A percentile compares a stretch with the other conserved stretches of the same genome.
These are phyloP conservation scores for Gadopsis bispinosus DNA, from an alignment of 2,797 vertebrate species.

Conservation along the genomic window DNA sequence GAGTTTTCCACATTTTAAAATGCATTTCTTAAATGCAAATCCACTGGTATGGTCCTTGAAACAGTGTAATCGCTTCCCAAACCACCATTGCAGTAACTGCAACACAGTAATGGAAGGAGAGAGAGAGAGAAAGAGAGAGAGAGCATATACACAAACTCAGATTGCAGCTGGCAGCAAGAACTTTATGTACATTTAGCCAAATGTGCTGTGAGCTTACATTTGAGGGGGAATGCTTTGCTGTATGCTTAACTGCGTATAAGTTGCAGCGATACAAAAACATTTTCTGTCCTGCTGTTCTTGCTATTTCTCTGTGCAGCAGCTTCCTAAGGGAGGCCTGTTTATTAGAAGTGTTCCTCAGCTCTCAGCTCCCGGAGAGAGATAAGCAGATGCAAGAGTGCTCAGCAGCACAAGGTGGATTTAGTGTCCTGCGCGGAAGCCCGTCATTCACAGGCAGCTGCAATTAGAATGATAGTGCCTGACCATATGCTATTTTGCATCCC, in stretches of 20 bases:
- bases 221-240: not conserved
- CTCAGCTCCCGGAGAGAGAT: slow-evolving; percentile 33
- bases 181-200: not conserved
- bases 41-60: not conserved
- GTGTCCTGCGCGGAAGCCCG: slow-evolving; percentile 31
- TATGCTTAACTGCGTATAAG: not conserved
- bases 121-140: too few species aligned
- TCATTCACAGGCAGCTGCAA: slow-evolving; percentile 65
- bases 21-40: not conserved
- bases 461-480: slow-evolving; percentile 59
- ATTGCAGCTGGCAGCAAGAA: too few species aligned
- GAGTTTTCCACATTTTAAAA: not conserved
- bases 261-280: not conserved
- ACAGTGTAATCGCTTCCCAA: not conserved
- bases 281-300: slow-evolving; percentile 12
- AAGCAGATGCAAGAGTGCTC: slow-evolving; percentile 59
- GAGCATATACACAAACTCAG: not conserved
- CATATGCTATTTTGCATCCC: slow-evolving; percentile 63
- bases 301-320: not conserved
- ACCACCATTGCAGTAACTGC: not conserved
- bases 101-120: not conserved
- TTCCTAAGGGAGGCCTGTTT: slow-evolving; percentile 23
- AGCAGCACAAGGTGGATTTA: slow-evolving; percentile 59
- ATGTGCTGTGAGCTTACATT: not conserved
- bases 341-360: slow-evolving; percentile 36